A percentile compares a stretch with the other conserved stretches of the same genome.
phyloP scores from a whole-genome alignment of 2,888 invertebrate species.

The Sminthurides aquaticus region DNA sequence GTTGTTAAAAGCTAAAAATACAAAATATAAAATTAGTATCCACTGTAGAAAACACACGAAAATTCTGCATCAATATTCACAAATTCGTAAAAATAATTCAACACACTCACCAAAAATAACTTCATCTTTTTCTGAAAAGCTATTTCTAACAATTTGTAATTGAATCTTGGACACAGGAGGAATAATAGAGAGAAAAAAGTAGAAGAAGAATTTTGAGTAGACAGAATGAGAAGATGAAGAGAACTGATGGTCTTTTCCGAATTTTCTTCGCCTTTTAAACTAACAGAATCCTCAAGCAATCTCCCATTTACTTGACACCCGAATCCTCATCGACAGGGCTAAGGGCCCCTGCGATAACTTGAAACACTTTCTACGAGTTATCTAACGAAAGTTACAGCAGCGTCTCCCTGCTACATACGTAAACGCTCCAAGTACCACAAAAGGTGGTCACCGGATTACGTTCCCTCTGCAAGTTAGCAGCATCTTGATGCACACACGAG shows the following conservation, averaged over 20 bases:
- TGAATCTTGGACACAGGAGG: not conserved
- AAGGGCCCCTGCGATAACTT: too few species aligned
- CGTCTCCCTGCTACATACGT: too few species aligned
- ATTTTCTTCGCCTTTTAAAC: constrained; percentile 3
- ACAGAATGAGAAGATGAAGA: not conserved
- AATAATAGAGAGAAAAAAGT: not conserved
- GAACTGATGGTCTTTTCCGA: not conserved
- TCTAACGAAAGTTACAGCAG: too few species aligned
- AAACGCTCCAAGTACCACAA: too few species aligned
- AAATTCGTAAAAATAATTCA: not conserved
- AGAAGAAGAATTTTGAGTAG: not conserved
- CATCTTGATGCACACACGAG: too few species aligned
- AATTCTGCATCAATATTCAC: not conserved
- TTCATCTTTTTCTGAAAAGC: constrained; percentile 2
- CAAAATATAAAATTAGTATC: not conserved
- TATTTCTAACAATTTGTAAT: not conserved
- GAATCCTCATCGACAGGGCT: too few species aligned
- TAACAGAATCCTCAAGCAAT: not conserved
- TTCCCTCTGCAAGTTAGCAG: too few species aligned
- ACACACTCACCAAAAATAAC: constrained; percentile 6
- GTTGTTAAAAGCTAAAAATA: constrained; percentile 1
- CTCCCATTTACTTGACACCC: not conserved
- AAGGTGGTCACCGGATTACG: too few species aligned
- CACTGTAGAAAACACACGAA: not conserved
- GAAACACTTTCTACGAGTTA: too few species aligned